Evolutionary conservation across 2,113 vertebrate species (phyloP), one percentile per base, ranked within the genome.

Genomic region (Plotosus lineatus): DNA sequence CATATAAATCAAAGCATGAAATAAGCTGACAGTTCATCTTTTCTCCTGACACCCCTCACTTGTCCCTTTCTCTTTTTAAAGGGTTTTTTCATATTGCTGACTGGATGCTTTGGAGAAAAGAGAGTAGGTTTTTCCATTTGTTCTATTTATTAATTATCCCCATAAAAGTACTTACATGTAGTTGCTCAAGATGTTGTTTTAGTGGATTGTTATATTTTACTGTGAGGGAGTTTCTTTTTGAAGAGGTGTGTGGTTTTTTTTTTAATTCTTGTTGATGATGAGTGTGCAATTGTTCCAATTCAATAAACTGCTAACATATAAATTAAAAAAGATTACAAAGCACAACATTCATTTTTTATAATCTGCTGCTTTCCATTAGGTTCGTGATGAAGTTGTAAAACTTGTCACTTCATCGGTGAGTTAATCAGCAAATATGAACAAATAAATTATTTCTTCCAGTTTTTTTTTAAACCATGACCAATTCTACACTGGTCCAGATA

Each of bases 61-160:
- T 4, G 6, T 51, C 0, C 3, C 26, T 5, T 12, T 74, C 14
- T 33, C 17, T 60, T 88, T 0, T 76, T n/a, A n/a, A n/a, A 95
- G 94, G 94, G 94, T 1, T 60, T 95, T 63, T 92, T 93, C 61
- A 86, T 95, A 77, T 88, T 95, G 58, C 0, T 95, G 11, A 91
- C 90, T 12, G 92, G 92, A 1, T 91, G 87, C 86, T 72, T 94
- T 69, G 88, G 88, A 82, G 94, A 95, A 82, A 88, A 88, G 85
- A 93, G 92, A 90, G 94, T 95, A 88, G 6, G 75, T 44, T 50
- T 69, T 69, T 15, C 8, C 15, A 36, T 68, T 68, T 63, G 7
- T 46, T 33, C 8, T 48, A 23, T 46, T 48, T 38, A 31, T 38
- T n/a, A n/a, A 50, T 3, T 36, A 6, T 36, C n/a, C n/a, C n/a